Conservation (phyloP, 1,140 invertebrate species). For the Aphaenogaster ashmeadi region DNA sequence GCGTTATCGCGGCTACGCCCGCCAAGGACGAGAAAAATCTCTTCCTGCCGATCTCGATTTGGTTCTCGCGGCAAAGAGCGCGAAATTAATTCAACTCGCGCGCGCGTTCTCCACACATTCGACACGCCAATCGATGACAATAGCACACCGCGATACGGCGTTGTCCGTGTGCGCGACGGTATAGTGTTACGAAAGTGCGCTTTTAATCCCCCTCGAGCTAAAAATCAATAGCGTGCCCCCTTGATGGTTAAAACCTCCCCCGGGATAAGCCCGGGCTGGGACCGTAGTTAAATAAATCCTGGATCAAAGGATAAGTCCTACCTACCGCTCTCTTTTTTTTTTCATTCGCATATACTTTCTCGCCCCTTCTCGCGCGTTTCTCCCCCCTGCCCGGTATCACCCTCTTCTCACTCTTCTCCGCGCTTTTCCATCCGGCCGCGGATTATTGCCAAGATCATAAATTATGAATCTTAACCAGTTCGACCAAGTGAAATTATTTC, state of each 20-base stretch:
- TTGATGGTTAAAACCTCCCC: slow-evolving; percentile 85
- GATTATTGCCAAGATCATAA: slow-evolving; percentile 85
- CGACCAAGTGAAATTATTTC: slow-evolving; percentile 80
- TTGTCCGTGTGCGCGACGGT: slow-evolving; percentile 58
- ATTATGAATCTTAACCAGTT: slow-evolving; percentile 85
- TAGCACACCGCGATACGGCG: slow-evolving; percentile 36
- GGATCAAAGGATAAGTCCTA: slow-evolving; percentile 86
- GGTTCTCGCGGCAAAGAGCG: slow-evolving; percentile 24
- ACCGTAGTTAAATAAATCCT: slow-evolving; percentile 87
- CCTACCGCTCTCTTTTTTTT: slow-evolving; percentile 70
- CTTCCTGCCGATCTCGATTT: slow-evolving; percentile 14
- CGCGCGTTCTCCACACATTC: not conserved
- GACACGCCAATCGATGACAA: slow-evolving; percentile 57
- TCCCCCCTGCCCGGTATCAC: not conserved
- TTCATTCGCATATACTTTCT: slow-evolving; percentile 71
- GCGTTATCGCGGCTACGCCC: slow-evolving; percentile 19
- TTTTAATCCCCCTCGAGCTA: slow-evolving; percentile 86
- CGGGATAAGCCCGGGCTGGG: slow-evolving; percentile 86
- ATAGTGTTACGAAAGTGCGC: slow-evolving; percentile 82
- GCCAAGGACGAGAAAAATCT: slow-evolving; percentile 2
- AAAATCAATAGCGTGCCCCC: slow-evolving; percentile 87
- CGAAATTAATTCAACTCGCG: slow-evolving; percentile 57
- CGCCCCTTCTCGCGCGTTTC: slow-evolving; percentile 17
- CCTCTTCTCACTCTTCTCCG: not conserved
- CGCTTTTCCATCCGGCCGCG: slow-evolving; percentile 60